Conservation (phyloP, 2,888 invertebrate genomes). For the Brachypalpus laphriformis region DNA sequence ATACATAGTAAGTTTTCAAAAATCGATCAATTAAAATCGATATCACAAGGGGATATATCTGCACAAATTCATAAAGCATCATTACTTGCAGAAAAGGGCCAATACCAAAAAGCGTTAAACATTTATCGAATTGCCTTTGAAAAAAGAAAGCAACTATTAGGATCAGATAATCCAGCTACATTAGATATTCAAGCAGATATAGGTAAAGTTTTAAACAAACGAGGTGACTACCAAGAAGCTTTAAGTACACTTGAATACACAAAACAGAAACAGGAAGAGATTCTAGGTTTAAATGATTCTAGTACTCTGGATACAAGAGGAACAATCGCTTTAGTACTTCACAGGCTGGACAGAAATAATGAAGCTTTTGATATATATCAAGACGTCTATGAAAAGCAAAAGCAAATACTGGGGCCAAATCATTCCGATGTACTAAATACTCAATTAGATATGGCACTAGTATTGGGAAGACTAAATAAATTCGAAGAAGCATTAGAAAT, state of each 20-base stretch:
- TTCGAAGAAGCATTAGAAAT: conserved; percentile 24
- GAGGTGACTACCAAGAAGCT: not conserved
- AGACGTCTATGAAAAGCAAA: conserved; percentile 14
- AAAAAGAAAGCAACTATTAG: conserved; percentile 3
- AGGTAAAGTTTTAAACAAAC: not conserved
- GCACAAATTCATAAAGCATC: too few relatives aligned
- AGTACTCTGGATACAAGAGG: not conserved
- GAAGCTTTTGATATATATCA: conserved; percentile 12
- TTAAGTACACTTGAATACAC: not conserved
- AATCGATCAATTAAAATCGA: not conserved
- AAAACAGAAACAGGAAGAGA: not conserved
- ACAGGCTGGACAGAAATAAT: not conserved
- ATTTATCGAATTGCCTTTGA: not conserved
- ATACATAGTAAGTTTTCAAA: not conserved
- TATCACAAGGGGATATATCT: not conserved
- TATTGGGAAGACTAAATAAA: not conserved
- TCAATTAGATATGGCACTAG: conserved; percentile 10
- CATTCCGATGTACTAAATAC: not conserved
- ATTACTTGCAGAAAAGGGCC: not conserved
- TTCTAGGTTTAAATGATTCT: conserved; percentile 3
- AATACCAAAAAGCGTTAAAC: not conserved
- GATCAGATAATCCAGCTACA: not conserved
- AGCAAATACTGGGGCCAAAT: not conserved
- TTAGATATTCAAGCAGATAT: not conserved
- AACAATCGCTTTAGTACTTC: not conserved